These are phyloP conservation scores for Sylvilagus bachmani DNA, from an alignment of 2,113 vertebrate genomes.

Conservation along the genomic window DNA sequence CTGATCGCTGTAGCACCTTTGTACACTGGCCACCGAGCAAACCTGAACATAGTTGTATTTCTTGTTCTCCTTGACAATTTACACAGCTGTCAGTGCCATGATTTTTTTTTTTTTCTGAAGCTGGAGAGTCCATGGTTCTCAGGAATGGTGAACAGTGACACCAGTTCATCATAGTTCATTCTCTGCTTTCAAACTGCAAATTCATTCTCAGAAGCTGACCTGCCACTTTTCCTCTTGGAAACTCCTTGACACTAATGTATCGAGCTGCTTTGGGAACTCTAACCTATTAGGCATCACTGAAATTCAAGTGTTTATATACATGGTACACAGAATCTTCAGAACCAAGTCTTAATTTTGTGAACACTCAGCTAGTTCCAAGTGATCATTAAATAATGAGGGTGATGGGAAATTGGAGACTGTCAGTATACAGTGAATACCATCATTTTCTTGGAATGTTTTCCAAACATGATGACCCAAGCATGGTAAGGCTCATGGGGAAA, in stretches of 20 bases:
- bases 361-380: constrained; percentile 27
- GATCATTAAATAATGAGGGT: neutral
- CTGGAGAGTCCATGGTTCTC: neutral
- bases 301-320: constrained; percentile 19
- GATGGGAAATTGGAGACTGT: neutral
- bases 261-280: constrained; percentile 2
- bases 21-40: neutral
- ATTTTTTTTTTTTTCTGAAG: neutral
- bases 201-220: constrained; percentile 43
- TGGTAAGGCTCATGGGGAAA: neutral
- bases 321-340: neutral
- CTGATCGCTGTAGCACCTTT: constrained; percentile 14
- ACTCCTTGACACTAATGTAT: constrained; percentile 11
- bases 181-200: constrained; percentile 44
- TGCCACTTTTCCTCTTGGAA: constrained; percentile 18
- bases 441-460: constrained; percentile 70
- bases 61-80: constrained; percentile 32
- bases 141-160: neutral
- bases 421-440: neutral
- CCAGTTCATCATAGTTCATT: neutral
- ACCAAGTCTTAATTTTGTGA: constrained; percentile 33
- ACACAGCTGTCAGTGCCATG: neutral
- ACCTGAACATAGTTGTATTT: constrained; percentile 35
- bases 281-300: neutral
- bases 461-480: constrained; percentile 64